Conservation (phyloP, 1,140 invertebrate genomes). For the Diorhabda sublineata region DNA sequence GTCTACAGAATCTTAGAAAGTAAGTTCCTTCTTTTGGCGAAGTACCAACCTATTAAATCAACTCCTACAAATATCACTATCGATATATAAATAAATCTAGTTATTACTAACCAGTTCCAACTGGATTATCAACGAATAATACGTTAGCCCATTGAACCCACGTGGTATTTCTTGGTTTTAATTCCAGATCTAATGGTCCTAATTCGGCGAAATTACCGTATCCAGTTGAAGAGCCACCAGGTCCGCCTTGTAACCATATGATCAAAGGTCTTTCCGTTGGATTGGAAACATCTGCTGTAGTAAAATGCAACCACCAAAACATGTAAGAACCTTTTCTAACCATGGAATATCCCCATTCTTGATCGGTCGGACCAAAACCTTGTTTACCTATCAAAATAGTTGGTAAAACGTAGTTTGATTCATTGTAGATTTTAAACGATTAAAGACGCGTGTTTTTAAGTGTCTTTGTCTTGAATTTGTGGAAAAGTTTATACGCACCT, state of each 20-base stretch:
- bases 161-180: constrained; percentile 62
- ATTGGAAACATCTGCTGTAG: constrained; percentile 53
- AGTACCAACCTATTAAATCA: too few relatives aligned
- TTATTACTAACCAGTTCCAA: too few relatives aligned
- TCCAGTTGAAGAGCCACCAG: constrained; percentile 70
- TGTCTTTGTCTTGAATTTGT: too few relatives aligned
- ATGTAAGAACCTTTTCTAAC: constrained; percentile 69
- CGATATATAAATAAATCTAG: too few relatives aligned
- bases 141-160: constrained; percentile 76
- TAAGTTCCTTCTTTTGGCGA: too few relatives aligned
- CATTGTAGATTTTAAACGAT: too few relatives aligned
- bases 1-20: too few relatives aligned
- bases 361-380: constrained; percentile 56
- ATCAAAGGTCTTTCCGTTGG: constrained; percentile 64
- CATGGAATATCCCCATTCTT: constrained; percentile 65
- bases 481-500: too few relatives aligned
- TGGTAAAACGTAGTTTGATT: too few relatives aligned
- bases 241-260: constrained; percentile 64
- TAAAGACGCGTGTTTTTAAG: too few relatives aligned
- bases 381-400: neutral
- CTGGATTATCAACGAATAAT: constrained; percentile 84
- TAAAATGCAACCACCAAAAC: constrained; percentile 82
- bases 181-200: constrained; percentile 63
- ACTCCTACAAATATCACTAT: too few relatives aligned
- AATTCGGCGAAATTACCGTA: constrained; percentile 76